Evolutionary conservation across 1,140 invertebrate species (phyloP).

Genomic region (Drosophila ironensis): DNA sequence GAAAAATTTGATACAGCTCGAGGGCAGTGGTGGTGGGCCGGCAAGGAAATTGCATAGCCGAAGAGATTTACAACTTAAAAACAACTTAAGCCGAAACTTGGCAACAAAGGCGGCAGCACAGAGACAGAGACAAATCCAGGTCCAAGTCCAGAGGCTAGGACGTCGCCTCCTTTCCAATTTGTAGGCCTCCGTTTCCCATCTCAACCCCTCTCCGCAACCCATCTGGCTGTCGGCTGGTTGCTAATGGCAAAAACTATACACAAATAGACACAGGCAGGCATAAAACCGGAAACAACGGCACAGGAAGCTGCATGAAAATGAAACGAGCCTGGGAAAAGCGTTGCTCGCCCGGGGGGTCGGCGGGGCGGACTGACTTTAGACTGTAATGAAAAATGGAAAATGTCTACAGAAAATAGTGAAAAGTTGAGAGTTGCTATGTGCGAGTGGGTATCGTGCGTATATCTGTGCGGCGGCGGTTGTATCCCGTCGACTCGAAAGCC

Average conservation of each 20-base stretch:
- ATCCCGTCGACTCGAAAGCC: conserved; percentile 33
- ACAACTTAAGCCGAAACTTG: conserved; percentile 78
- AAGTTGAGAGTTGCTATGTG: conserved; percentile 29
- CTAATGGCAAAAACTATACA: conserved; percentile 69
- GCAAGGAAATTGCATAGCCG: conserved; percentile 61
- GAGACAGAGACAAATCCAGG: conserved; percentile 6
- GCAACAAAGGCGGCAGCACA: conserved; percentile 49
- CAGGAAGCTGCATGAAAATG: conserved; percentile 79
- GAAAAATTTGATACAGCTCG: conserved; percentile 61
- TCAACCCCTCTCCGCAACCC: not conserved
- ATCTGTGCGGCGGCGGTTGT: conserved; percentile 6
- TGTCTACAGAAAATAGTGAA: conserved; percentile 64
- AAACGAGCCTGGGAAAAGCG: conserved; percentile 50
- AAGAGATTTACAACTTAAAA: conserved; percentile 79
- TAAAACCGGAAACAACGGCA: conserved; percentile 71
- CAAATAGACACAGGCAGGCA: conserved; percentile 63
- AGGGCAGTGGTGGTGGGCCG: conserved; percentile 1
- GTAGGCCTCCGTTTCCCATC: conserved; percentile 31
- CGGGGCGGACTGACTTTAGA: conserved; percentile 33
- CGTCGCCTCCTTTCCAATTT: conserved; percentile 40
- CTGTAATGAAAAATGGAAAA: conserved; percentile 78
- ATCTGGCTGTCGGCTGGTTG: conserved; percentile 29
- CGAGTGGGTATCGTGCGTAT: conserved; percentile 4
- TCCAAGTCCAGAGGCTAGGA: not conserved
- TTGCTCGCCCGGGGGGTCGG: not conserved